Evolutionary conservation across 2,888 invertebrate species (phyloP), one percentile per base, ranked within the genome.

Genomic region (Pseudoips prasinana): DNA sequence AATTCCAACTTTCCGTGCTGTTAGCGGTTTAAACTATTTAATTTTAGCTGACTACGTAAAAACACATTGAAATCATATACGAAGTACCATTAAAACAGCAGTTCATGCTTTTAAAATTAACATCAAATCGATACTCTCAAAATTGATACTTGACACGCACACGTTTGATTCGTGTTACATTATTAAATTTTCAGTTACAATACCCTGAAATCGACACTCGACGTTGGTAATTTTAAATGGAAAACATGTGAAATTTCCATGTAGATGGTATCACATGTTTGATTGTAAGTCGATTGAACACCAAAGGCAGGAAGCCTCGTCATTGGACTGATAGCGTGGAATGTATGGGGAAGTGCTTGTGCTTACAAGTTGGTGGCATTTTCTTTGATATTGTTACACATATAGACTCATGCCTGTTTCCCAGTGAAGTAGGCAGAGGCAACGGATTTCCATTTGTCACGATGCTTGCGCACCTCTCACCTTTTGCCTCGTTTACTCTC

Each of bases 201-300:
- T n/a, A 33, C 35, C 39, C 31, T 48, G 41, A 42, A 55, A 51
- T 39, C 37, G 36, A 51, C 32, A 43, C 48, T 29, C 19, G 25
- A 25, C 36, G 39, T 31, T 7, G 31, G 53, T 60, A 58, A 58
- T 62, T 48, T 38, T 20, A 7, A n/a, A 20, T n/a, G 20, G 7
- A 20, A 20, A 38, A 55, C 43, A 46, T 46, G 41, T 45, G 31
- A 33, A 54, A 57, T 57, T 64, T 64, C 42, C 62, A 59, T 62
- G 46, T 39, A 64, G 75, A 80, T 76, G 41, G 57, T 76, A 80
- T 79, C 76, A 64, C 36, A 62, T 66, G 70, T 75, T 77, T 78
- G 75, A 82, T 78, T 74, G 73, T 72, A 72, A 74, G 75, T 71
- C 70, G 67, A 80, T 79, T 73, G 75, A 78, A 71, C 68, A 60